Evolutionary conservation across 2,797 vertebrate species (phyloP), one percentile per base, ranked within the genome.

Genomic region (Chaetodon trifasciatus): DNA sequence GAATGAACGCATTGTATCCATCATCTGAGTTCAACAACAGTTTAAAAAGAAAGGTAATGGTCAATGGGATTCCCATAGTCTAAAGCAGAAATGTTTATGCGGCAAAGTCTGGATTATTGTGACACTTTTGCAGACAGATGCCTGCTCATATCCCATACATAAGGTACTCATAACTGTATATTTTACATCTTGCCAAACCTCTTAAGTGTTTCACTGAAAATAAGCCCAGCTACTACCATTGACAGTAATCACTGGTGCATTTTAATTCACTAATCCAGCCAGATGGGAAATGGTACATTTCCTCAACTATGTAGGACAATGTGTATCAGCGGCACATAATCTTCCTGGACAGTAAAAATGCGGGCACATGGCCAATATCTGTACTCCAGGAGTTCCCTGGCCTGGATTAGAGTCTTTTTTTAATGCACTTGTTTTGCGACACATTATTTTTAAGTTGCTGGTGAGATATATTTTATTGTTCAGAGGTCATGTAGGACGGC

Each of bases 401-500:
- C 35, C 49, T 56, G 74, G 56, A 52, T 52, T 46, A 40, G 11
- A 53, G 71, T 24, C 13, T 65, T 47, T 32, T 32, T 32, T 32
- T 21, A 13, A 62, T 15, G n/a, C 19, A n/a, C 4, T 37, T 46
- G 46, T 65, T 49, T 32, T 2, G 37, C 12, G 15, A 44, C 15
- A 12, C 15, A 15, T 44, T 44, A 15, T 15, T 44, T 44, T 44
- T 47, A 47, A 47, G 4, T 47, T 47, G 16, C 46, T 47, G 16
- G 28, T 32, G 28, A 32, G 28, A 32, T 3, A 32, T 32, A 32
- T 32, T 4, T 32, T 32, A 32, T 7, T 35, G 28, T 6, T 13
- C 8, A 32, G 10, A 60, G 47, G 39, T 74, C 19, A 68, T 37
- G 62, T 23, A 69, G 63, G 16, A 39, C 68, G 23, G 13, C 63